A percentile compares a stretch with the other conserved stretches of the same genome.
phyloP scores from a whole-genome alignment of 2,888 invertebrate genomes.

The Andrena bucephala region DNA sequence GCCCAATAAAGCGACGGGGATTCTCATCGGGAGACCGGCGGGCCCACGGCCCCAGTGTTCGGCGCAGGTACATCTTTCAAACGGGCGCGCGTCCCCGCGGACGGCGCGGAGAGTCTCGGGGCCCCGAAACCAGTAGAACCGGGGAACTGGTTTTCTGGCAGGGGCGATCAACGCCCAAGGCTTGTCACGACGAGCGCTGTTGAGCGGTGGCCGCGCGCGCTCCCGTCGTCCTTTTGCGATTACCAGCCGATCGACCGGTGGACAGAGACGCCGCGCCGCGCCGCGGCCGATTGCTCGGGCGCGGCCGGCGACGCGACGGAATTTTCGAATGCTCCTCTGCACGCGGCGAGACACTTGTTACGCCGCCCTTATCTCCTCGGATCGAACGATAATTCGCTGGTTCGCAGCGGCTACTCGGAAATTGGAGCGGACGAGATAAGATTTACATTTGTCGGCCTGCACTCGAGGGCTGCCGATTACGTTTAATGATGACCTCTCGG shows the following conservation, averaged over 20 bases:
- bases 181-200: conserved; percentile 74
- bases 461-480: conserved; percentile 5
- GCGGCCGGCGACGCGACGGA: background rate
- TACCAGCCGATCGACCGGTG: conserved; percentile 53
- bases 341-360: background rate
- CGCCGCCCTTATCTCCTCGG: background rate
- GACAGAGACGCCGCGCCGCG: conserved; percentile 29
- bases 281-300: conserved; percentile 21
- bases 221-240: conserved; percentile 55
- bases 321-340: conserved; percentile 15
- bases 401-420: conserved; percentile 37
- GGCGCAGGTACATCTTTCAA: conserved; percentile 9
- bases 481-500: conserved; percentile 3
- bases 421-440: conserved; percentile 41
- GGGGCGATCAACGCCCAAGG: conserved; percentile 74
- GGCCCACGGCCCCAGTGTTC: background rate
- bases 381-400: conserved; percentile 30
- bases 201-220: conserved; percentile 66
- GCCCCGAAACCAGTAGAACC: conserved; percentile 55
- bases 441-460: conserved; percentile 40
- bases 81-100: conserved; percentile 27
- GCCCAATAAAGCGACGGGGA: conserved; percentile 73
- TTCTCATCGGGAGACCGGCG: conserved; percentile 56
- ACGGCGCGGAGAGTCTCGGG: conserved; percentile 43
- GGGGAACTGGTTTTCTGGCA: conserved; percentile 74